Base-by-base conservation (phyloP, 2,888 invertebrate species). In the Kryphioiulus occultus region DNA sequence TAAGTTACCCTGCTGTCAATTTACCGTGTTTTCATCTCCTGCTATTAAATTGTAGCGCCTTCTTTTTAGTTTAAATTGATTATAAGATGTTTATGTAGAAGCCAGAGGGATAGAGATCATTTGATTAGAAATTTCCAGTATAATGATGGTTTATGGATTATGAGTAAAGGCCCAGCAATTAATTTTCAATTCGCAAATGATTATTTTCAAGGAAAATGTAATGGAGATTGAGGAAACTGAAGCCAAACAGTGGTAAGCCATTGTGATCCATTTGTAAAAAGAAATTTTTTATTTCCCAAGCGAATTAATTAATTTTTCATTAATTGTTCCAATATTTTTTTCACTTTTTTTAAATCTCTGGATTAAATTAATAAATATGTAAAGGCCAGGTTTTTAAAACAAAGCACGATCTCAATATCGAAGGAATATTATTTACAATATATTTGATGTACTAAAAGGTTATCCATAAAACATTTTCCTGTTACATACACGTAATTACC, bases 201-300 rank as follows among this genome's bases (percentile, higher is more conserved):
- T 78, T 78, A 78, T 78, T 59, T n/a, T 59, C n/a, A 59, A 59
- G n/a, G 59, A 59, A 22, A 22, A 59, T 78, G 78, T 68, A 22
- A 26, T 26, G 68, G 26, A 68, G 68, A 26, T 68, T 68, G 22
- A 26, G 9, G 68, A 12, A 68, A 68, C 22, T 12, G 68, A 22
- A 68, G 3, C 15, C 10, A n/a, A 4, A 59, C 59, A 68, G 10
- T 22, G 26, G 26, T n/a, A 59, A n/a, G 9, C n/a, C n/a, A 59
- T 9, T 59, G 59, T 5, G 22, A 59, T 59, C 22, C 3, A 59
- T n/a, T n/a, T n/a, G n/a, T n/a, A n/a, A 2, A 35, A 35, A 35
- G 35, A 35, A 7, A 35, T 68, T 68, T 22, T 22, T 26, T 12
- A 68, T 22, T 9, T 9, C 10, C 10, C 26, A 7, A 68, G 10